Base-by-base conservation (phyloP, 2,888 invertebrate species). In the Folsomia manolachei region DNA sequence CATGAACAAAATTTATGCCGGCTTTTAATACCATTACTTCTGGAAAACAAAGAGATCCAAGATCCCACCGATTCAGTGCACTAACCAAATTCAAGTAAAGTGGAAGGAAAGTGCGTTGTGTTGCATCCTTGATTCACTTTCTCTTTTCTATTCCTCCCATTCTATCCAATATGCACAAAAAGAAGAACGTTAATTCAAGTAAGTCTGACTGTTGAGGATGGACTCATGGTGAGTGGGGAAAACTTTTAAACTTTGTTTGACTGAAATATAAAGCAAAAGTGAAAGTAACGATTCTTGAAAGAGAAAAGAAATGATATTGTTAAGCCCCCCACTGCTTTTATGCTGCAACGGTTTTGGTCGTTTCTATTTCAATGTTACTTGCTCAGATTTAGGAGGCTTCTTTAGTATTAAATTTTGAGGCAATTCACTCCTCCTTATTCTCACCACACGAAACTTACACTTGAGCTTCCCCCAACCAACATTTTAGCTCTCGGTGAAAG, bases 311-410 rank as follows among this genome's bases (percentile, higher is more conserved):
- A 23, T 11, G 62, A 62, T 24, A 62, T 62, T 62, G 25, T 62
- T 62, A 62, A 62, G 24, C 21, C 21, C 62, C 62, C 25, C 62
- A 62, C 24, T 62, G 62, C 19, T 62, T 56, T 56, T 56, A 56
- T 56, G 19, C 24, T 2, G 21, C 60, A 60, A n/a, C 9, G 60
- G 9, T 21, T 9, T 14, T n/a, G n/a, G n/a, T n/a, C n/a, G n/a
- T n/a, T n/a, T n/a, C n/a, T n/a, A n/a, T n/a, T n/a, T 39, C 39
- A 39, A 39, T 9, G 39, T 39, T 39, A 4, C 39, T 39, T 39
- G 39, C 39, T 39, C 39, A 39, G 39, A 14, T 39, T 39, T n/a
- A n/a, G 39, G 39, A 39, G 14, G 14, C 14, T 39, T 39, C n/a
- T n/a, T 39, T 9, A 9, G 39, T 39, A 39, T 39, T 39, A 39